phyloP scores from a whole-genome alignment of 2,113 vertebrate genomes.

The Lasiurus borealis region DNA sequence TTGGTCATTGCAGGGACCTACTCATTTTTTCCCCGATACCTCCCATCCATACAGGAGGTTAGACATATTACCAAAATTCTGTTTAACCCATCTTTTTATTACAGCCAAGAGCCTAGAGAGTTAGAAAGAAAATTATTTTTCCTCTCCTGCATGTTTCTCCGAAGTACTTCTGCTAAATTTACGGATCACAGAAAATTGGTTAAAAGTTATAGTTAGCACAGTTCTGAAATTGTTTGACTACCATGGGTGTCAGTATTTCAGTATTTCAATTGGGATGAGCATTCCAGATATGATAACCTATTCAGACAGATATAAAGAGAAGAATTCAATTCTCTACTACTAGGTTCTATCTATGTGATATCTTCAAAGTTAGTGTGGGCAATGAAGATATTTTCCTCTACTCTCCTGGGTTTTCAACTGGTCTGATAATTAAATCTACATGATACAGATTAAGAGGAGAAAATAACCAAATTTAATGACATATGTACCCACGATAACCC shows the following conservation, averaged over 20 bases:
- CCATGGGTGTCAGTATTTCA: neutral
- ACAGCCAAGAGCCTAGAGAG: neutral
- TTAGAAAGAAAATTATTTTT: neutral
- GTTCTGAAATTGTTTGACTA: neutral
- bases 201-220: constrained; percentile 7
- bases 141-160: neutral
- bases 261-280: neutral
- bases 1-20: neutral
- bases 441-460: neutral
- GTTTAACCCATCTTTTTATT: neutral
- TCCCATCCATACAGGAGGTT: neutral
- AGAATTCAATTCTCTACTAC: neutral
- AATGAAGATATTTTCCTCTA: neutral
- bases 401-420: neutral
- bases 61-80: neutral
- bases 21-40: neutral
- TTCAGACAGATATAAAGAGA: neutral
- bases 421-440: neutral
- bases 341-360: neutral
- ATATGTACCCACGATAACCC: neutral
- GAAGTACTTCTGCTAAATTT: neutral
- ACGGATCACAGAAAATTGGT: neutral
- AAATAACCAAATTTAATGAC: neutral
- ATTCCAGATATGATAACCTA: neutral
- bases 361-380: neutral